Conservation (phyloP, 37 sponge, comb jelly and placozoan genomes). For the Halisarca cf. caerulea region DNA sequence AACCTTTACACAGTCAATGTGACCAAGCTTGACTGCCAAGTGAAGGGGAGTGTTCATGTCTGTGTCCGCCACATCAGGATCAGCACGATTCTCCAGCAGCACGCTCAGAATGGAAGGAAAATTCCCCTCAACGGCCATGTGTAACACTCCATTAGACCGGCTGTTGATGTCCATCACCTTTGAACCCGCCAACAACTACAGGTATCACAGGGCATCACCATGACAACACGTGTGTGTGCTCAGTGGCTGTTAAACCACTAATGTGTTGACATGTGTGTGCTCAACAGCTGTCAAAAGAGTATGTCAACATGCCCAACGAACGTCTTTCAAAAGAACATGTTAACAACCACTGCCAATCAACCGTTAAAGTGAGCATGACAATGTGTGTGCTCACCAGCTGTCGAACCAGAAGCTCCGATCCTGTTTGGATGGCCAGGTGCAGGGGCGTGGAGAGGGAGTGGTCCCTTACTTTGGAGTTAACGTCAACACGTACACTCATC, state of each 20-base stretch:
- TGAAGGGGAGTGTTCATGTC: constrained; percentile 81
- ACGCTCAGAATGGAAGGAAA: constrained; percentile 74
- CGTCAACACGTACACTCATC: constrained; percentile 79
- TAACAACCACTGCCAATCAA: too few species aligned
- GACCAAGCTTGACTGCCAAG: constrained; percentile 79
- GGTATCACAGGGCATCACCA: background rate
- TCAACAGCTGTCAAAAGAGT: too few species aligned
- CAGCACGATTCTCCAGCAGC: constrained; percentile 84
- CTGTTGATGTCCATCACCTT: constrained; percentile 73
- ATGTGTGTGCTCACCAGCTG: constrained; percentile 90
- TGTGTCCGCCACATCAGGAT: constrained; percentile 79
- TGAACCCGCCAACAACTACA: constrained; percentile 83
- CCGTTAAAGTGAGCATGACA: background rate
- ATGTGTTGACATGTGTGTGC: too few species aligned
- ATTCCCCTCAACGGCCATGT: constrained; percentile 87
- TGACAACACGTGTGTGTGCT: background rate
- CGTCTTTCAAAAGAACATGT: too few species aligned
- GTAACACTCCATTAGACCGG: constrained; percentile 61
- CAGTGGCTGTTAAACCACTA: background rate
- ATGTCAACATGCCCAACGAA: too few species aligned
- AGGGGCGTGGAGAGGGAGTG: constrained; percentile 76
- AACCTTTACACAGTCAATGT: constrained; percentile 63
- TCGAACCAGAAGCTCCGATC: constrained; percentile 84
- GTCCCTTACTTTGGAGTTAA: constrained; percentile 82
- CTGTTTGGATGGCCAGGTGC: constrained; percentile 85